Evolutionary conservation across 2,113 vertebrate species (phyloP), one percentile per base, ranked within the genome.

Genomic region (Salvelinus sp.): DNA sequence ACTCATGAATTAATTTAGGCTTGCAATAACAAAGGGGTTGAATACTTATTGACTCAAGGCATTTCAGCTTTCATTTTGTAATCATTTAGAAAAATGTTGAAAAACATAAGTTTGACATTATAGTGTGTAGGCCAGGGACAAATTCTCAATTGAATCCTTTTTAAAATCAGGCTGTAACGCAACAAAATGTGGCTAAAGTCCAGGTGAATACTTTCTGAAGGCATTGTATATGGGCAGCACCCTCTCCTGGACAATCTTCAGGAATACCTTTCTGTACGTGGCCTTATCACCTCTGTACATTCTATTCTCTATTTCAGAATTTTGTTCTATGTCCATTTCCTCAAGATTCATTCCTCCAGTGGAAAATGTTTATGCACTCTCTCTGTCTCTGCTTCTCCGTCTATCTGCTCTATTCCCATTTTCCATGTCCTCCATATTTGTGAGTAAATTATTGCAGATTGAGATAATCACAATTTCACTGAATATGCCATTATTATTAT

Each of bases 401-500:
- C 22, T 62, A 65, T 75, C n/a, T 38, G 30, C 27, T 28, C 5
- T 14, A n/a, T 69, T 57, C 68, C 47, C 57, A 44, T 80, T 33
- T 72, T 73, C 82, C 47, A 20, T 79, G 70, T 84, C 69, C 68
- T 85, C 68, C 44, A 72, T 54, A 14, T 18, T n/a, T 0, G 79
- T 78, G 80, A 81, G 87, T 92, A 92, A 86, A 88, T 90, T 91
- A 87, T 90, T 87, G 86, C 88, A 85, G 33, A 66, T 80, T 86
- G 82, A 85, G 82, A 90, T 92, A 89, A 91, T 92, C 85, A 87
- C 80, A 90, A 81, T 89, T 85, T 86, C 90, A 92, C 87, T 86
- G 85, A 88, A 89, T 92, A 92, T 91, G 88, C 91, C 90, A 91
- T 83, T 70, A 81, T 71, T 47, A 20, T 64, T 81, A 91, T 85